These are phyloP conservation scores for Astyanax mexicanus DNA, from an alignment of 2,797 vertebrate genomes.

Conservation along the genomic window DNA sequence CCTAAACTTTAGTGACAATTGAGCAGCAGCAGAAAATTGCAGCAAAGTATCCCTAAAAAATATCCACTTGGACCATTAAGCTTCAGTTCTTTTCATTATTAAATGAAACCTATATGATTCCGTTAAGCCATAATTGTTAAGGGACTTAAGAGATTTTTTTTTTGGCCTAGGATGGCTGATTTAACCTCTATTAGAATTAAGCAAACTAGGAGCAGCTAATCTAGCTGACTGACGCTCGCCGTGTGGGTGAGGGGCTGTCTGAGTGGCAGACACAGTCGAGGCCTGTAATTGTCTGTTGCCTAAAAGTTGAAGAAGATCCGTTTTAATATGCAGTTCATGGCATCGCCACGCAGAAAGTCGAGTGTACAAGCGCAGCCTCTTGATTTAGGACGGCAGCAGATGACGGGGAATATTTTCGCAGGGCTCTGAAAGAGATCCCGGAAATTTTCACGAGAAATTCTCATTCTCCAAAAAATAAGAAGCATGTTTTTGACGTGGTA, in stretches of 20 bases:
- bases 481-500: not conserved
- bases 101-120: conserved; percentile 19
- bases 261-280: not conserved
- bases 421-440: not conserved
- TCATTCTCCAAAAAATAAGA: not conserved
- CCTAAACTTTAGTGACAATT: not conserved
- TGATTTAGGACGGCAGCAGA: not conserved
- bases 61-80: not conserved
- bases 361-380: not conserved
- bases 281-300: conserved; percentile 12
- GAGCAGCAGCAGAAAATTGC: not conserved
- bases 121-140: conserved; percentile 27
- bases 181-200: conserved; percentile 71
- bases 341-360: not conserved
- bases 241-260: not conserved
- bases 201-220: conserved; percentile 72
- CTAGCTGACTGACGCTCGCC: conserved; percentile 57
- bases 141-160: conserved; percentile 74
- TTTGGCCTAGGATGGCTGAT: conserved; percentile 60
- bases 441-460: too few species aligned
- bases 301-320: not conserved
- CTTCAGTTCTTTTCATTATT: conserved; percentile 9
- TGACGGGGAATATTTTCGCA: not conserved
- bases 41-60: not conserved
- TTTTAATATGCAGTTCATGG: not conserved